Evolutionary conservation across 2,113 vertebrate genomes (phyloP).

Genomic region (Galbula dea): DNA sequence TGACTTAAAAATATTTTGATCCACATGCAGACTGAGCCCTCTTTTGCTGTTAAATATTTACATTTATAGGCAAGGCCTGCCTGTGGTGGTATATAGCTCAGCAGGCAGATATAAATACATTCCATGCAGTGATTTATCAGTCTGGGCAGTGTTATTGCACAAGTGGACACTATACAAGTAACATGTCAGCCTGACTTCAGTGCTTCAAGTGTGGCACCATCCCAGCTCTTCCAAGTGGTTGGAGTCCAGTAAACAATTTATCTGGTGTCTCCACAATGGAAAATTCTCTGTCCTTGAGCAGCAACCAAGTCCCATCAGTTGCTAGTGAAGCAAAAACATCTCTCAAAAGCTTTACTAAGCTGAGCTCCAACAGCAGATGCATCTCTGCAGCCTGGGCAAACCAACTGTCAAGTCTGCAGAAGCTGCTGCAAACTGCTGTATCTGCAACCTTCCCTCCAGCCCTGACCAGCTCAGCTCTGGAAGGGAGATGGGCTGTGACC

Average conservation of each 20-base stretch:
- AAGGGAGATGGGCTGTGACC: neutral
- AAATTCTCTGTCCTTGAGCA: neutral
- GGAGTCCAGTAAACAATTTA: neutral
- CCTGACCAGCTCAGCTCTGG: neutral
- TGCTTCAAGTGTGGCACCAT: neutral
- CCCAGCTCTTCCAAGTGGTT: neutral
- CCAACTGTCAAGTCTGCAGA: neutral
- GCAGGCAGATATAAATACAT: constrained; percentile 8
- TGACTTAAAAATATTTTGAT: neutral
- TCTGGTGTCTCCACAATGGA: neutral
- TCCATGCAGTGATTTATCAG: constrained; percentile 3
- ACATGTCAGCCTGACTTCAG: neutral
- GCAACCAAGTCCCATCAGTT: neutral
- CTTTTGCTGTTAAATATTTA: constrained; percentile 36
- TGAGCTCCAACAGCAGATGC: rapidly evolving
- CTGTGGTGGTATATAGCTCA: neutral
- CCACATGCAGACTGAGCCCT: neutral
- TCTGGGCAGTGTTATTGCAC: neutral
- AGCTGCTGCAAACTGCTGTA: neutral
- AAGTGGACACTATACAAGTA: neutral
- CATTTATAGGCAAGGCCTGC: neutral
- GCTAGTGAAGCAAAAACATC: neutral
- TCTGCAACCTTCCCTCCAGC: neutral
- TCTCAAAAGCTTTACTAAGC: neutral
- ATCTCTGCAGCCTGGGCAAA: neutral